Percentiles rank a stretch among this genome's conserved stretches.
Evolutionary conservation across 2,888 invertebrate species (phyloP).

Genomic region (Lysandra bellargus): DNA sequence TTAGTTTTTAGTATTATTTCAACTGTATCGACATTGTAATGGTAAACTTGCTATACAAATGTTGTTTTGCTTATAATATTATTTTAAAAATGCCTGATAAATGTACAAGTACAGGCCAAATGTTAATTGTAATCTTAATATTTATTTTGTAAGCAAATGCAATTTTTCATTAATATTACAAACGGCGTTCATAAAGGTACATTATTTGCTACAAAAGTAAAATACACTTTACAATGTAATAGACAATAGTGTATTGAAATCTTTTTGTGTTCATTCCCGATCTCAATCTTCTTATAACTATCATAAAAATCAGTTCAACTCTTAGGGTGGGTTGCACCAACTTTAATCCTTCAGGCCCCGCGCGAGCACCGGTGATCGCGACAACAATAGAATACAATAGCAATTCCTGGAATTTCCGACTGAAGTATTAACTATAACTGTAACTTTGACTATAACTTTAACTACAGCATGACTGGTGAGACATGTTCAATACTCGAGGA

Average conservation of each 20-base stretch:
- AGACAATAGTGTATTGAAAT: not conserved
- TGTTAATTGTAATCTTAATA: conserved; percentile 14
- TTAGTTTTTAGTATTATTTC: not conserved
- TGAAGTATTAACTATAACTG: no score
- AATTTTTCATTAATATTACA: not conserved
- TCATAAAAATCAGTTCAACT: no score
- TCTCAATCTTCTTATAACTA: no score
- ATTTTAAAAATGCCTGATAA: not conserved
- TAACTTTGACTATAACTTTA: no score
- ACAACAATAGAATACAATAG: no score
- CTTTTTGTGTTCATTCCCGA: not conserved
- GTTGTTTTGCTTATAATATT: not conserved
- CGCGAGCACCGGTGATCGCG: no score
- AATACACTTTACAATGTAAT: not conserved
- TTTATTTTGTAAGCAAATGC: conserved; percentile 18
- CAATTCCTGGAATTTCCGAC: no score
- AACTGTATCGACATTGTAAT: not conserved
- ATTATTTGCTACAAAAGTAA: not conserved
- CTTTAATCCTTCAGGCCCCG: no score
- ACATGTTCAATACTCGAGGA: no score
- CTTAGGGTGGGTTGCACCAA: no score
- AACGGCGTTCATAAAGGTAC: not conserved
- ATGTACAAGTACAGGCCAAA: conserved; percentile 23
- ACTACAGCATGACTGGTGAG: no score
- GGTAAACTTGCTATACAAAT: not conserved